Conservation (phyloP, 1,140 invertebrate species). For the Drosophila malerkotliana region DNA sequence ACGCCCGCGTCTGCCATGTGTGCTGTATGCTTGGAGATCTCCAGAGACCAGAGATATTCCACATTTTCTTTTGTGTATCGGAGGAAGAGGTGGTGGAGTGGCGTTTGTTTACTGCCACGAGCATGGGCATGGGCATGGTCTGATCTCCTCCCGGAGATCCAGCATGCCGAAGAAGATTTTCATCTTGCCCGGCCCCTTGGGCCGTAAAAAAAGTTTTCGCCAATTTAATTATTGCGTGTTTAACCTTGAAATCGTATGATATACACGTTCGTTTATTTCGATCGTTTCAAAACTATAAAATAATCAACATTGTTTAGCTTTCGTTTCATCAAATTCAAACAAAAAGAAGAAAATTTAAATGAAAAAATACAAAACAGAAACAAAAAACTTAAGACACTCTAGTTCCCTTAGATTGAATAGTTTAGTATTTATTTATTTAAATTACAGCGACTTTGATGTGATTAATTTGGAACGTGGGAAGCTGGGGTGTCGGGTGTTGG, state of each 20-base stretch:
- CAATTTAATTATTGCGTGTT: slow-evolving; percentile 75
- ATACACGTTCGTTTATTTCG: slow-evolving; percentile 52
- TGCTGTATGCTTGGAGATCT: slow-evolving; percentile 25
- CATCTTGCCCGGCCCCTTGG: slow-evolving; percentile 26
- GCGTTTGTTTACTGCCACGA: slow-evolving; percentile 47
- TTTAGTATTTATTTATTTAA: slow-evolving; percentile 18
- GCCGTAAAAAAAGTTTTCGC: slow-evolving; percentile 56
- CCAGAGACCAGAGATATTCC: not conserved
- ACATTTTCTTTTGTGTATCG: not conserved
- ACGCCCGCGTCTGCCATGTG: slow-evolving; percentile 53
- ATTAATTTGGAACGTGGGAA: slow-evolving; percentile 38
- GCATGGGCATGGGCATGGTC: slow-evolving; percentile 11
- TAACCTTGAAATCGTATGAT: slow-evolving; percentile 71
- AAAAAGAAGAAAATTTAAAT: slow-evolving; percentile 28
- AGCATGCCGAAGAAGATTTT: slow-evolving; percentile 32
- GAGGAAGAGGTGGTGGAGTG: not conserved
- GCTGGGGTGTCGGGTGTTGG: slow-evolving; percentile 1
- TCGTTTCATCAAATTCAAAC: slow-evolving; percentile 58
- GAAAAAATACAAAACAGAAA: slow-evolving; percentile 15
- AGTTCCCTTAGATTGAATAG: slow-evolving; percentile 10
- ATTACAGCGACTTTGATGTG: slow-evolving; percentile 18
- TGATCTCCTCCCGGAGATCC: not conserved
- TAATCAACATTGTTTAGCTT: slow-evolving; percentile 78
- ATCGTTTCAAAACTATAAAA: slow-evolving; percentile 79
- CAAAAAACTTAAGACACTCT: slow-evolving; percentile 2